A percentile compares a stretch with the other conserved stretches of the same genome.
Conservation (phyloP, 2,888 invertebrate species). For the Pycnomerus fuliginosus region DNA sequence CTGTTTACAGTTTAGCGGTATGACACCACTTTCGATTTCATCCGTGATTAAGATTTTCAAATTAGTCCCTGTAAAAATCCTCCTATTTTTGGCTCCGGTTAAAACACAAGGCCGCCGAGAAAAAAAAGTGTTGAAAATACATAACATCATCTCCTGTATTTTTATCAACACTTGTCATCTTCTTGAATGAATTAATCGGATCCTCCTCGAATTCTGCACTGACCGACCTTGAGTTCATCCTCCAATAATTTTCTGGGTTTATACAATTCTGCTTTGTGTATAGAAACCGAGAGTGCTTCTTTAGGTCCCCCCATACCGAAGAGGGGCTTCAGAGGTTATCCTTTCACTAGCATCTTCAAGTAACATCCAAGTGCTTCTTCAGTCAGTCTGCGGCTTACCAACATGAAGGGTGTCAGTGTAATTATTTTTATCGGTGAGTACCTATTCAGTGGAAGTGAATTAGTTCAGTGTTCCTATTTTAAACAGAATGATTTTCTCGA, state of each 20-base stretch:
- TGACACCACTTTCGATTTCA: constrained; percentile 12
- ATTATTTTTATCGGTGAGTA: constrained; percentile 51
- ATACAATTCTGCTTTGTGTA: constrained; percentile 6
- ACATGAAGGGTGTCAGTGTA: constrained; percentile 50
- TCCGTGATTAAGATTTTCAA: not conserved
- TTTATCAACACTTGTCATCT: constrained; percentile 15
- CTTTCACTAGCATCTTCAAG: constrained; percentile 48
- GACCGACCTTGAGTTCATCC: constrained; percentile 15
- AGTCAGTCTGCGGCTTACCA: constrained; percentile 46
- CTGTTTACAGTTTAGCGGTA: constrained; percentile 13
- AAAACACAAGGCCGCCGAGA: not conserved
- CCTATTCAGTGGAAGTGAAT: constrained; percentile 5
- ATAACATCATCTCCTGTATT: no score
- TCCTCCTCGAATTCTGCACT: constrained; percentile 4
- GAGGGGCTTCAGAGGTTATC: constrained; percentile 33
- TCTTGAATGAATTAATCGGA: not conserved
- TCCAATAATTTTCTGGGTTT: constrained; percentile 1
- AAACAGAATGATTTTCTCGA: not conserved
- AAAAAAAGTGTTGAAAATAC: not conserved
- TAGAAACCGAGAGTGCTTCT: constrained; percentile 22
- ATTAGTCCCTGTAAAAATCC: constrained; percentile 3
- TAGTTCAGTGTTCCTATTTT: not conserved
- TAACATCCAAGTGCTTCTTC: constrained; percentile 40
- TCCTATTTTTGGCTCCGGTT: not conserved
- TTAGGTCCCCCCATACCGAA: constrained; percentile 17